Evolutionary conservation across 2,113 vertebrate genomes (phyloP).

Genomic region (Tapirus terrestris): DNA sequence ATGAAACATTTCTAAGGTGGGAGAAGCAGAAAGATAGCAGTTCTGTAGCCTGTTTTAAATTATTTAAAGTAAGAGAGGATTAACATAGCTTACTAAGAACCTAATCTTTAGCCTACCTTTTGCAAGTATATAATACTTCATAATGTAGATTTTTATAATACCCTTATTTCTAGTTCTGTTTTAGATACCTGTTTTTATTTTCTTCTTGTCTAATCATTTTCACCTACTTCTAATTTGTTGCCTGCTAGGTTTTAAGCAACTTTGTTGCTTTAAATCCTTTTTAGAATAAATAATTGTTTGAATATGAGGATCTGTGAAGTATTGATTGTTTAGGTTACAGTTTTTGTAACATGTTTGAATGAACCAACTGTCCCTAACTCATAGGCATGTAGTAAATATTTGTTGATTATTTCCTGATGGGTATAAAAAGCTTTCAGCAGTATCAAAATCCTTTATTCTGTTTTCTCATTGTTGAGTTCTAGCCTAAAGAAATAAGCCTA

Average conservation of each 20-base stretch:
- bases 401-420: not conserved
- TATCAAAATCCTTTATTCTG: not conserved
- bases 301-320: not conserved
- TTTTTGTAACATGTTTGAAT: not conserved
- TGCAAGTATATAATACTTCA: not conserved
- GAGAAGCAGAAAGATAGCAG: not conserved
- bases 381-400: not conserved
- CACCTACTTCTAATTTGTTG: not conserved
- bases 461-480: conserved; percentile 11
- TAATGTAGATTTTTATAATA: not conserved
- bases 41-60: not conserved
- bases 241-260: not conserved
- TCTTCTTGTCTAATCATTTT: conserved; percentile 45
- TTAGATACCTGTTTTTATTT: not conserved
- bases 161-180: not conserved
- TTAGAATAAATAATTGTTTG: conserved; percentile 13
- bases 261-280: conserved; percentile 20
- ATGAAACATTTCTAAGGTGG: not conserved
- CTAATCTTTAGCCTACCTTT: not conserved
- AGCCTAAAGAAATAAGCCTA: conserved; percentile 18
- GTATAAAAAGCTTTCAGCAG: not conserved
- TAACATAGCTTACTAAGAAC: not conserved
- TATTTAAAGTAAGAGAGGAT: not conserved
- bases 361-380: not conserved
- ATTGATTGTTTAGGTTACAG: not conserved